Base-by-base conservation (phyloP, 2,888 invertebrate species). In the Phymatocera aterrima region DNA sequence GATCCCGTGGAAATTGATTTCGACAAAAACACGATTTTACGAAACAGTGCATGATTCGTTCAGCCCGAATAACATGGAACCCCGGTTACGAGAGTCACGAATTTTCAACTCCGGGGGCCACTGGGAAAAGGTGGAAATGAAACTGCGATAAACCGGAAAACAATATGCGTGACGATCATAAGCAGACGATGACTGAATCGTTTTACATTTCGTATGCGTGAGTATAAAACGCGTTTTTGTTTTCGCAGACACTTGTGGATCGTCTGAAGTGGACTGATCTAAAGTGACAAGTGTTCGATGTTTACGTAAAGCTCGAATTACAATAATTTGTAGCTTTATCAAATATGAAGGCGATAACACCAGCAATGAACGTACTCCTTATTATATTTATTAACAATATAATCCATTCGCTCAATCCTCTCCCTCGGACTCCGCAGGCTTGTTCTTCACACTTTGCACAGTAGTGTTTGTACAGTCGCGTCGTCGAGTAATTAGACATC, bases 381-480 rank as follows among this genome's bases (percentile, higher is more conserved):
- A n/a, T 68, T 68, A 46, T 68, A n/a, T 68, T 68, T 68, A 68
- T 68, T 46, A 43, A 46, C 40, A 3, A 12, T 46, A 68, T 46
- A 68, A 68, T 68, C 68, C 34, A 68, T 68, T 68, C 46, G 24
- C 2, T 61, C 10, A n/a, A 28, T 57, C 28, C 24, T 57, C 57
- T 10, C 8, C 37, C 61, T 37, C 34, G 37, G 8, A 18, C 15
- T 64, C 5, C 4, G 2, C 1, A 21, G 2, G 1, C 34, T 15
- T 43, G 43, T 28, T 15, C 46, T 24, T 68, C 46, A 68, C 24
- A 46, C 43, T 68, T 68, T 68, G 46, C 68, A 68, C 40, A 43
- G 46, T 46, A 3, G 28, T 46, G 46, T 68, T 68, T 68, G 68
- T 24, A 68, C 68, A 68, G 46, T 28, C 37, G 61, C 37, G 46